A percentile compares a stretch with the other conserved stretches of the same genome.
phyloP scores from a whole-genome alignment of 2,888 invertebrate species.

The Criorhina ranunculi region DNA sequence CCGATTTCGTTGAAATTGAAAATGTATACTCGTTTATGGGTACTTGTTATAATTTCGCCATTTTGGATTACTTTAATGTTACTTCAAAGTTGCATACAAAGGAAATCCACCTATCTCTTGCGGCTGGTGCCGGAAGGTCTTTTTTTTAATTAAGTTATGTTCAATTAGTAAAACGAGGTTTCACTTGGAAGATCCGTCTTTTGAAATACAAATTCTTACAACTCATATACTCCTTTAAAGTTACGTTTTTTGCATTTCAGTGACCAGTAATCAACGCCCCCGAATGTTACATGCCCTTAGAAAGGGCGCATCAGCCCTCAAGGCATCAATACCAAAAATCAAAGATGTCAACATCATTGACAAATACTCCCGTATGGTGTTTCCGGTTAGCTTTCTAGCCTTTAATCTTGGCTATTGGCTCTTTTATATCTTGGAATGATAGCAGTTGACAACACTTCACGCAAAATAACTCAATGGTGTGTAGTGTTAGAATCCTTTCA shows the following conservation, averaged over 20 bases:
- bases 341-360: slow-evolving; percentile 99
- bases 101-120: too few species aligned
- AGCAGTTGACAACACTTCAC: slow-evolving; percentile 80
- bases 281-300: slow-evolving; percentile 92
- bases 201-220: not conserved
- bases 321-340: slow-evolving; percentile 97
- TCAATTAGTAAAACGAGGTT: too few species aligned
- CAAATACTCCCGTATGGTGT: slow-evolving; percentile 97
- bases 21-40: too few species aligned
- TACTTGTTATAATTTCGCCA: too few species aligned
- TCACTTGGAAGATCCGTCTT: too few species aligned
- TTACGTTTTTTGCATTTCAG: slow-evolving; percentile 60
- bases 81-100: too few species aligned
- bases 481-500: slow-evolving; percentile 77
- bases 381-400: slow-evolving; percentile 97
- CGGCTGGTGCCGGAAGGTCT: too few species aligned
- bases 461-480: slow-evolving; percentile 79
- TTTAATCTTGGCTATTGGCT: slow-evolving; percentile 99
- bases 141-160: too few species aligned
- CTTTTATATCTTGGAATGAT: slow-evolving; percentile 92
- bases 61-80: too few species aligned
- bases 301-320: slow-evolving; percentile 93
- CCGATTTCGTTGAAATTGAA: too few species aligned
- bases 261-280: slow-evolving; percentile 85
- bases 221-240: too few species aligned